Evolutionary conservation across 2,888 invertebrate genomes (phyloP).

Genomic region (Pachliopta kotzebuea): DNA sequence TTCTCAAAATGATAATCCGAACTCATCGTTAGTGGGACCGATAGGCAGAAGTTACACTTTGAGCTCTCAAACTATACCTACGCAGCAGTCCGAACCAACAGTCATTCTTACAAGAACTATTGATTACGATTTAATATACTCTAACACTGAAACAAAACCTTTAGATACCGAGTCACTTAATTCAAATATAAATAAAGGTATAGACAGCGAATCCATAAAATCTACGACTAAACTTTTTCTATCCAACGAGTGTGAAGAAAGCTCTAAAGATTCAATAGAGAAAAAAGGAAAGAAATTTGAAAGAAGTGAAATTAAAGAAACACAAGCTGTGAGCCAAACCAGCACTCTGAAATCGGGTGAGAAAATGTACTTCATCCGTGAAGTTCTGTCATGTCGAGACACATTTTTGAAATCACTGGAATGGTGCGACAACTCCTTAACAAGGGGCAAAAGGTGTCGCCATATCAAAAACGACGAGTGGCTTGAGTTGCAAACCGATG

Average conservation of each 20-base stretch:
- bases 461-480: conserved; percentile 66
- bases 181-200: conserved; percentile 38
- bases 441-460: conserved; percentile 65
- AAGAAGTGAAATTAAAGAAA: conserved; percentile 35
- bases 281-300: conserved; percentile 33
- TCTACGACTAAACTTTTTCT: conserved; percentile 58
- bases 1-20: conserved; percentile 48
- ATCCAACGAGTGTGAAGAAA: conserved; percentile 51
- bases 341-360: conserved; percentile 68
- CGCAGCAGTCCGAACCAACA: conserved; percentile 35
- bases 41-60: conserved; percentile 58
- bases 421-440: conserved; percentile 74
- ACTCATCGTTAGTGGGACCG: conserved; percentile 55
- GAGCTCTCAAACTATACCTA: conserved; percentile 40
- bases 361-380: conserved; percentile 70
- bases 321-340: conserved; percentile 46
- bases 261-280: conserved; percentile 41
- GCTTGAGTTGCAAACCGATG: conserved; percentile 62
- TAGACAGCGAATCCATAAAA: conserved; percentile 49
- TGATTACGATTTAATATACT: conserved; percentile 45
- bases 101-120: conserved; percentile 42
- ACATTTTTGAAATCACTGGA: conserved; percentile 71
- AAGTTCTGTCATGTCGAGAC: conserved; percentile 68
- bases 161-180: conserved; percentile 13
- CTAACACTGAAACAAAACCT: conserved; percentile 2